A percentile compares a stretch with the other conserved stretches of the same genome.
Evolutionary conservation across 2,888 invertebrate genomes (phyloP).

Genomic region (Gandaritis pyraliata): DNA sequence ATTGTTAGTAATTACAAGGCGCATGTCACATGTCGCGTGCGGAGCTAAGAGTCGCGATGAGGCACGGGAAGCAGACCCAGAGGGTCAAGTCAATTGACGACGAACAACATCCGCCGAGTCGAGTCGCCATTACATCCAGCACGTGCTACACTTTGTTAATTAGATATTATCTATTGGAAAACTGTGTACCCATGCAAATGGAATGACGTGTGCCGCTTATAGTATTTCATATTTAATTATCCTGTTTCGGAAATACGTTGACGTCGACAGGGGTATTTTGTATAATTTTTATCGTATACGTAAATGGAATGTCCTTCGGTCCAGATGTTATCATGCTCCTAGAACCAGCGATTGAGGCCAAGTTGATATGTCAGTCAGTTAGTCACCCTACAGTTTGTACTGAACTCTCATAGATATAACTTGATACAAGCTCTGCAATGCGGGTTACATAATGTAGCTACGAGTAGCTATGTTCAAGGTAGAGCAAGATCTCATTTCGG

Average conservation of each 20-base stretch:
- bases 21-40: conserved; percentile 58
- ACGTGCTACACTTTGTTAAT: conserved; percentile 63
- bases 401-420: conserved; percentile 26
- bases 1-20: conserved; percentile 38
- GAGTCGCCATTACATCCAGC: conserved; percentile 59
- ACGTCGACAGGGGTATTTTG: neutral
- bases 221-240: neutral
- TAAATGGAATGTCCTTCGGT: conserved; percentile 24
- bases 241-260: neutral
- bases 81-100: conserved; percentile 82
- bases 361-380: conserved; percentile 31
- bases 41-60: conserved; percentile 52
- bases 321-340: conserved; percentile 27
- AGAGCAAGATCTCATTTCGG: conserved; percentile 35
- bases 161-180: conserved; percentile 37
- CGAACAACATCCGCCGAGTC: conserved; percentile 72
- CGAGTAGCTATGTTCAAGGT: conserved; percentile 32
- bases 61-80: conserved; percentile 71
- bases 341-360: conserved; percentile 28
- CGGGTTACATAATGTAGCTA: conserved; percentile 34
- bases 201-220: neutral
- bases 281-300: conserved; percentile 6
- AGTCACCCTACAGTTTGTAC: conserved; percentile 32
- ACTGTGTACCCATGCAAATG: conserved; percentile 4
- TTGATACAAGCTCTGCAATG: conserved; percentile 33